phyloP scores from a whole-genome alignment of 2,888 invertebrate genomes.

The Nomada ferruginata region DNA sequence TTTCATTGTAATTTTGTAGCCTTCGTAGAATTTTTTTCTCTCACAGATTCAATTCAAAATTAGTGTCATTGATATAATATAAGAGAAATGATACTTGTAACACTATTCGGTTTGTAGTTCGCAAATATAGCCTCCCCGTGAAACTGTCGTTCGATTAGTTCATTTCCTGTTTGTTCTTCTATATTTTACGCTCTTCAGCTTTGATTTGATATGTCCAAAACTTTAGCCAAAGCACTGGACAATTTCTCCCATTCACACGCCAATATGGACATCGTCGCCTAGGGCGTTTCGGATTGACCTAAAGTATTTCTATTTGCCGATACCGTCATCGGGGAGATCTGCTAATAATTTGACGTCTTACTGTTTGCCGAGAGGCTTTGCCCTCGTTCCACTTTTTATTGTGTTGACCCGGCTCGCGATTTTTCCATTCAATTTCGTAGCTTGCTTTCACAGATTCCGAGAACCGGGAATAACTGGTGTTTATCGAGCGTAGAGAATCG shows the following conservation, averaged over 20 bases:
- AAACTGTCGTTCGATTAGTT: not conserved
- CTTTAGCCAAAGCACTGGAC: not conserved
- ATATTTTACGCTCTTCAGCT: not conserved
- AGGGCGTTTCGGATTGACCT: conserved; percentile 71
- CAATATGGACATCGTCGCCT: conserved; percentile 40
- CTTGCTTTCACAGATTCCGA: conserved; percentile 37
- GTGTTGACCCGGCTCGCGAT: conserved; percentile 60
- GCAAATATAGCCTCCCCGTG: too few relatives aligned
- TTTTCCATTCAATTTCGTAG: conserved; percentile 60
- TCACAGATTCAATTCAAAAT: too few relatives aligned
- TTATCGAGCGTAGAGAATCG: conserved; percentile 13
- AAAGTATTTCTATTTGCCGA: conserved; percentile 80
- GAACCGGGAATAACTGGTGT: conserved; percentile 23
- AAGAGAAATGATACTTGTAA: too few relatives aligned
- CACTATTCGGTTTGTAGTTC: not conserved
- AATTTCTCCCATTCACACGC: conserved; percentile 39
- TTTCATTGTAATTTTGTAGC: too few relatives aligned
- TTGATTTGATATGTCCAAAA: not conserved
- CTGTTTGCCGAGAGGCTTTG: conserved; percentile 73
- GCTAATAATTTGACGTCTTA: conserved; percentile 75
- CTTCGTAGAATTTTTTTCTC: too few relatives aligned
- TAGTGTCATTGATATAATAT: too few relatives aligned
- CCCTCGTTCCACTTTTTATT: conserved; percentile 71
- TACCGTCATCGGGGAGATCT: conserved; percentile 65
- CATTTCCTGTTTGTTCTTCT: not conserved